These are phyloP conservation scores for Apodemia zela DNA, from an alignment of 2,888 invertebrate species.

Conservation along the genomic window DNA sequence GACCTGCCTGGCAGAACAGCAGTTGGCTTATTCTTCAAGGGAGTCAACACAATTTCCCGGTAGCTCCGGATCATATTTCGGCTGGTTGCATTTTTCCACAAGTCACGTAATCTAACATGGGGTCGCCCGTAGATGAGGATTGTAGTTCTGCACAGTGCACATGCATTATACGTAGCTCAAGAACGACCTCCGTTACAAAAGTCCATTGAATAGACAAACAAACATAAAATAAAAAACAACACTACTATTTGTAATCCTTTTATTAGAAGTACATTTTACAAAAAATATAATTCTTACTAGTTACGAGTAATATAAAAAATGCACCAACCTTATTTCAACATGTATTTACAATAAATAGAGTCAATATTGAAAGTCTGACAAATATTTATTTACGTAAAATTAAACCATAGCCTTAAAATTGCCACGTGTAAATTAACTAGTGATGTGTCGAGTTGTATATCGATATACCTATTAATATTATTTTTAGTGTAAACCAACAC, in stretches of 20 bases:
- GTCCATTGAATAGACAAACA: too few relatives aligned
- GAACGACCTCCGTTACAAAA: background rate
- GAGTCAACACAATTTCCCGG: too few relatives aligned
- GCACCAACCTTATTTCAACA: constrained; percentile 1
- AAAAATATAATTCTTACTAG: background rate
- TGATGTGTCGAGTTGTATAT: background rate
- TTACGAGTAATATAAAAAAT: constrained; percentile 1
- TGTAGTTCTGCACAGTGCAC: too few relatives aligned
- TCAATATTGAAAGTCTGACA: background rate
- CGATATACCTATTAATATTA: too few relatives aligned
- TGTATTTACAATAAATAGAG: constrained; percentile 1
- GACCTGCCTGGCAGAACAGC: too few relatives aligned
- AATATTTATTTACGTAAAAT: background rate
- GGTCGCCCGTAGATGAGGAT: too few relatives aligned
- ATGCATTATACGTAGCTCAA: too few relatives aligned
- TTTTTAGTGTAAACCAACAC: too few relatives aligned
- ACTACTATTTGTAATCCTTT: constrained; percentile 24
- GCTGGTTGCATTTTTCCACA: too few relatives aligned
- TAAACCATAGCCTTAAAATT: constrained; percentile 5
- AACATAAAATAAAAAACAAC: background rate
- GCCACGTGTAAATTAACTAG: background rate
- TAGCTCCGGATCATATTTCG: too few relatives aligned
- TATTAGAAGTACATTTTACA: constrained; percentile 35
- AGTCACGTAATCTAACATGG: too few relatives aligned
- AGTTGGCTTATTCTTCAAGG: too few relatives aligned